These are phyloP conservation scores for Epicauta chinensis DNA, from an alignment of 1,140 invertebrate genomes.

Conservation along the genomic window DNA sequence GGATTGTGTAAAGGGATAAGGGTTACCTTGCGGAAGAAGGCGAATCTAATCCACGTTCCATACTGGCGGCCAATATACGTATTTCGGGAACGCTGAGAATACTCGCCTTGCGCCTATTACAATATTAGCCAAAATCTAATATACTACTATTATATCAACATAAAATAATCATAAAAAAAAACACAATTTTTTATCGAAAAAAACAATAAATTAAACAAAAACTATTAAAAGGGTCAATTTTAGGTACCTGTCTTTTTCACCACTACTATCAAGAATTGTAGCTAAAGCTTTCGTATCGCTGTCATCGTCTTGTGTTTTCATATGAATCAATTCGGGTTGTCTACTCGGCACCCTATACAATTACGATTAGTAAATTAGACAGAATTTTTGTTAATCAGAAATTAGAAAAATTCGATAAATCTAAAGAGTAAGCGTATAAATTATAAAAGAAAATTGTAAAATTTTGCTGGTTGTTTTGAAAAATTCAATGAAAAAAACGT, in stretches of 20 bases:
- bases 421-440: too few relatives aligned
- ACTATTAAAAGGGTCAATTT: constrained; percentile 8
- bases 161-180: not conserved
- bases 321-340: too few relatives aligned
- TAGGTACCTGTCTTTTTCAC: constrained; percentile 33
- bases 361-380: too few relatives aligned
- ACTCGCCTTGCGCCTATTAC: constrained; percentile 60
- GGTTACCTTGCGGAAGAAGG: constrained; percentile 37
- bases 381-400: too few relatives aligned
- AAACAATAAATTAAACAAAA: constrained; percentile 6
- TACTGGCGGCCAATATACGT: constrained; percentile 67
- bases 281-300: constrained; percentile 32
- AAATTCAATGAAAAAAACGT: too few relatives aligned
- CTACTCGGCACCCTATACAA: too few relatives aligned
- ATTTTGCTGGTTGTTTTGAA: too few relatives aligned
- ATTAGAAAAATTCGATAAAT: too few relatives aligned
- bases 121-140: constrained; percentile 39
- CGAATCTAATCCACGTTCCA: constrained; percentile 65
- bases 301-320: constrained; percentile 19
- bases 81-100: constrained; percentile 65
- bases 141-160: constrained; percentile 27
- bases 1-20: too few relatives aligned
- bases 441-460: too few relatives aligned
- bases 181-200: not conserved
- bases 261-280: constrained; percentile 26